Percentiles rank a stretch among this genome's conserved stretches.
Conservation (phyloP, 2,888 invertebrate species). For the Prosopocoilus inquinatus region DNA sequence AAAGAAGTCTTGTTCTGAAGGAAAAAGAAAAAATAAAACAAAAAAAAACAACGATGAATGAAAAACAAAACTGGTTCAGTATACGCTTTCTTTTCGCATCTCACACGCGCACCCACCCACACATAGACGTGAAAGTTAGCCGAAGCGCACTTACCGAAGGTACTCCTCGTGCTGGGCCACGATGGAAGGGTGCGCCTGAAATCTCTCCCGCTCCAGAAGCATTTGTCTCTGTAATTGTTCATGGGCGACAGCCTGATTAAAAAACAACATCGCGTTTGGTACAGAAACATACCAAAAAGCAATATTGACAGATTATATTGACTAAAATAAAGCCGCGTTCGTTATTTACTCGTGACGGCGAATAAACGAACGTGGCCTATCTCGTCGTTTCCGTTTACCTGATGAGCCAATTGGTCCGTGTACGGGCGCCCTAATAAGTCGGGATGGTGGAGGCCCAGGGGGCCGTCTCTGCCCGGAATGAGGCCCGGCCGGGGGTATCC, state of each 20-base stretch:
- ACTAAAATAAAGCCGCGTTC: neutral
- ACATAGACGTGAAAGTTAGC: too few species aligned
- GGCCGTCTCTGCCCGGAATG: slow-evolving; percentile 59
- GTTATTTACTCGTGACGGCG: too few species aligned
- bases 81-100: too few species aligned
- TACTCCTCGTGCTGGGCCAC: slow-evolving; percentile 68
- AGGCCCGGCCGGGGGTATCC: slow-evolving; percentile 63
- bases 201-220: slow-evolving; percentile 78
- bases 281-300: slow-evolving; percentile 13
- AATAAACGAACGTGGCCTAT: too few species aligned
- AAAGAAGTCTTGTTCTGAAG: too few species aligned
- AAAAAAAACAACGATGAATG: too few species aligned
- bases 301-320: slow-evolving; percentile 1
- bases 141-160: slow-evolving; percentile 53
- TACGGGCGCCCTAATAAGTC: slow-evolving; percentile 78
- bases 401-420: slow-evolving; percentile 77
- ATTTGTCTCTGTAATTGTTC: slow-evolving; percentile 84
- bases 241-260: slow-evolving; percentile 70
- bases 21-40: too few species aligned
- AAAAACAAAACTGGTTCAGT: too few species aligned
- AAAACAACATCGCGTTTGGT: slow-evolving; percentile 21
- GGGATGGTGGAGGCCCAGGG: slow-evolving; percentile 70
- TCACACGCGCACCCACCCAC: too few species aligned
- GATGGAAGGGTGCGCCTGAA: slow-evolving; percentile 62
- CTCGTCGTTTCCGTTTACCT: slow-evolving; percentile 50